Evolutionary conservation across 2,797 vertebrate species (phyloP).

Genomic region (Molothrus ater): DNA sequence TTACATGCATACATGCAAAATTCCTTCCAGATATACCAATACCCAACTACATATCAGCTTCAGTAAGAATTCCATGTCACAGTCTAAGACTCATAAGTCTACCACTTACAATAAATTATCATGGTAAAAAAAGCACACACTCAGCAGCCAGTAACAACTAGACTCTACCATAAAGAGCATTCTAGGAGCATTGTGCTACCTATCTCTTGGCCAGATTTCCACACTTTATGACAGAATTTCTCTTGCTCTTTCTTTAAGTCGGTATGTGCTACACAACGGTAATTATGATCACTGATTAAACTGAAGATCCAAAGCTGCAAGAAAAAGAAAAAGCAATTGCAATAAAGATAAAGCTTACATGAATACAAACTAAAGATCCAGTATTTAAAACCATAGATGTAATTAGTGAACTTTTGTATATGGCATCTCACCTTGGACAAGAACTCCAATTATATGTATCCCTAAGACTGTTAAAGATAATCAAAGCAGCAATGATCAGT

Average conservation of each 20-base stretch:
- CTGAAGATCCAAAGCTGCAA: slow-evolving; percentile 87
- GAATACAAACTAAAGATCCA: not conserved
- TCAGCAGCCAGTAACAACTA: not conserved
- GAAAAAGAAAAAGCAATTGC: not conserved
- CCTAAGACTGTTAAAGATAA: not conserved
- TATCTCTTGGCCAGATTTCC: not conserved
- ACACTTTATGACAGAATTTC: slow-evolving; percentile 68
- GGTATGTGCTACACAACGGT: slow-evolving; percentile 77
- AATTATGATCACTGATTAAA: slow-evolving; percentile 76
- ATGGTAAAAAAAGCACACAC: not conserved
- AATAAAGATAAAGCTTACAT: not conserved
- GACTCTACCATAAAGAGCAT: not conserved
- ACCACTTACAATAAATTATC: not conserved
- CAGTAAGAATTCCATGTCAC: not conserved
- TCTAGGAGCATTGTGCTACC: slow-evolving; percentile 39
- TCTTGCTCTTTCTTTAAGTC: slow-evolving; percentile 81
- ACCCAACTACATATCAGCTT: not conserved
- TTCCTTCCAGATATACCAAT: not conserved
- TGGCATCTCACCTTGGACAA: not conserved
- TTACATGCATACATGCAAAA: not conserved
- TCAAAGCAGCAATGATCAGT: not conserved
- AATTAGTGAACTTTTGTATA: not conserved
- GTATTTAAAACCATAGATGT: not conserved
- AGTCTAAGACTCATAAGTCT: not conserved
- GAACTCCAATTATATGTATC: not conserved